Conservation (phyloP, 2,797 vertebrate species). For the Pterois miles region DNA sequence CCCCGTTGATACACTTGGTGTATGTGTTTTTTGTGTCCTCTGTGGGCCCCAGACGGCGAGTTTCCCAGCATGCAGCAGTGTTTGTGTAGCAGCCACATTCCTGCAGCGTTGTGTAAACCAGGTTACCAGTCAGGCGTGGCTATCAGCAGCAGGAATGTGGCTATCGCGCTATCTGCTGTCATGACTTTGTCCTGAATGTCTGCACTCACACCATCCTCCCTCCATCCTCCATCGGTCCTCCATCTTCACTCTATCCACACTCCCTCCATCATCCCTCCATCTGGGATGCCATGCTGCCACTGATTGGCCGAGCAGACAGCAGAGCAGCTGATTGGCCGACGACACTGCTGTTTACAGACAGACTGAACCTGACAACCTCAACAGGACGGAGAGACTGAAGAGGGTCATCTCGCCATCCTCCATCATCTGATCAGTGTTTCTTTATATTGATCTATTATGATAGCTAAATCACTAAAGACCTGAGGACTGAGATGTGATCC, state of each 20-base stretch:
- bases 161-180: conserved; percentile 59
- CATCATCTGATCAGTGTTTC: neutral
- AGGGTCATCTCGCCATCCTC: neutral
- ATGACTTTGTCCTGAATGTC: conserved; percentile 44
- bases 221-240: conserved; percentile 19
- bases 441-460: neutral
- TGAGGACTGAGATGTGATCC: neutral
- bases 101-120: conserved; percentile 70
- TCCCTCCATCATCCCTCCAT: neutral
- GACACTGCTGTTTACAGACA: neutral
- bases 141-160: conserved; percentile 66
- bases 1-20: too few species aligned
- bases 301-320: conserved; percentile 1
- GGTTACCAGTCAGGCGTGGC: conserved; percentile 69
- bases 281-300: neutral
- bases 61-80: conserved; percentile 65
- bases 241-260: neutral
- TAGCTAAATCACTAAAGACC: neutral
- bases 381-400: neutral
- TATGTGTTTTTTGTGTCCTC: conserved; percentile 20
- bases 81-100: conserved; percentile 74
- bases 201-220: conserved; percentile 24
- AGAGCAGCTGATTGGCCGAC: neutral
- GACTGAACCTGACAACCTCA: conserved; percentile 32
- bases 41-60: conserved; percentile 54